These are phyloP conservation scores for Phalera bucephala DNA, from an alignment of 2,888 invertebrate genomes.

Conservation along the genomic window DNA sequence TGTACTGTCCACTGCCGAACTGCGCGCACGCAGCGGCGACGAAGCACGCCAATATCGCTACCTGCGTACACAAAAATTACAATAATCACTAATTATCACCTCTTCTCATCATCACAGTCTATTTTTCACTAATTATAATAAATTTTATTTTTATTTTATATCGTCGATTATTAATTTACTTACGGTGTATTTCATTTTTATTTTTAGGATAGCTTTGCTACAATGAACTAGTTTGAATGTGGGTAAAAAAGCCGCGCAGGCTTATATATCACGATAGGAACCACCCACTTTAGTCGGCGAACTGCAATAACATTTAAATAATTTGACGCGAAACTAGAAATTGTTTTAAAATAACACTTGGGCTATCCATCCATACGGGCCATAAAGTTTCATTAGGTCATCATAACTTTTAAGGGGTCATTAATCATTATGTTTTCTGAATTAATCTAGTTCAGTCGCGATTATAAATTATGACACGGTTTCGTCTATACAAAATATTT, in stretches of 20 bases:
- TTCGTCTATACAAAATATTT: too few species aligned
- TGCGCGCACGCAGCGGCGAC: constrained; percentile 53
- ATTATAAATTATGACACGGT: too few species aligned
- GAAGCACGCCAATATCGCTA: constrained; percentile 49
- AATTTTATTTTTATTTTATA: constrained; percentile 12
- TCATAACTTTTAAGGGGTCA: constrained; percentile 12
- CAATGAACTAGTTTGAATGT: constrained; percentile 75
- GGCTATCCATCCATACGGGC: constrained; percentile 32
- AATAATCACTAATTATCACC: constrained; percentile 10
- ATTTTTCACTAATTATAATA: constrained; percentile 9
- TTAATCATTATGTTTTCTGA: constrained; percentile 6
- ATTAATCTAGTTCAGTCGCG: background rate
- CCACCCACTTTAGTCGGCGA: constrained; percentile 66
- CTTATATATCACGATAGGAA: constrained; percentile 68
- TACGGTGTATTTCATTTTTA: constrained; percentile 67
- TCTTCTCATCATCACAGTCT: background rate
- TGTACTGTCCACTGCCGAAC: constrained; percentile 15
- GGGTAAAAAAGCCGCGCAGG: constrained; percentile 65
- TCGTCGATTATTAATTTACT: too few species aligned
- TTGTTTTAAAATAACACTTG: constrained; percentile 48
- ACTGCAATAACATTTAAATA: constrained; percentile 75
- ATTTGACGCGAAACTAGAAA: constrained; percentile 53
- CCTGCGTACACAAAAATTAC: constrained; percentile 30
- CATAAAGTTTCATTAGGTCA: constrained; percentile 33
- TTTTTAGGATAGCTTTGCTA: constrained; percentile 52